Percentiles rank a stretch among this genome's conserved stretches.
phyloP scores from a whole-genome alignment of 1,140 invertebrate species.

The Oryzaephilus surinamensis region DNA sequence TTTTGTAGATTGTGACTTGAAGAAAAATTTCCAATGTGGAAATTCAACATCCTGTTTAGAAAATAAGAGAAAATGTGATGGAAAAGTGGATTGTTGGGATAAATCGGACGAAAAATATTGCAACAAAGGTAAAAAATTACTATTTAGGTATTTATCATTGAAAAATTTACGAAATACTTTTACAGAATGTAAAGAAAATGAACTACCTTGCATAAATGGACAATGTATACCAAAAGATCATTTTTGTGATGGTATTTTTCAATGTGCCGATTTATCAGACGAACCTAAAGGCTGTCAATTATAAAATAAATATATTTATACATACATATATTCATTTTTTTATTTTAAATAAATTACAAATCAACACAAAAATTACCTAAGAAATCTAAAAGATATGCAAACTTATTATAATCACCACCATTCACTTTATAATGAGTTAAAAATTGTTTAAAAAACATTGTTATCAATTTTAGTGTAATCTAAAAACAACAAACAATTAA shows the following conservation, averaged over 20 bases:
- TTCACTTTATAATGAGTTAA: no score
- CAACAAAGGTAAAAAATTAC: conserved; percentile 43
- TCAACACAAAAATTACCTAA: no score
- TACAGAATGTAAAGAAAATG: conserved; percentile 27
- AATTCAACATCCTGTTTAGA: conserved; percentile 65
- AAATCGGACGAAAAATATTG: conserved; percentile 69
- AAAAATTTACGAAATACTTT: conserved; percentile 3
- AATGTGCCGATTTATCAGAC: conserved; percentile 55
- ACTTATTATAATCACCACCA: no score
- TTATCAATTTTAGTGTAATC: no score
- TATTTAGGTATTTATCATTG: no score
- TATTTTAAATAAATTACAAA: no score
- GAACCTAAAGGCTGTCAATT: conserved; percentile 49
- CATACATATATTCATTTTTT: no score
- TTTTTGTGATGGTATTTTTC: conserved; percentile 52
- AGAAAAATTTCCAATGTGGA: conserved; percentile 64
- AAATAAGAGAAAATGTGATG: conserved; percentile 56
- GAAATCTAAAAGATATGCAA: no score
- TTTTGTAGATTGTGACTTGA: conserved; percentile 54
- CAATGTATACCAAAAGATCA: conserved; percentile 47
- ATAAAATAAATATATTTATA: conserved; percentile 6
- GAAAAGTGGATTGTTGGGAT: conserved; percentile 69
- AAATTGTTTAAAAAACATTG: no score
- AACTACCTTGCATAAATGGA: conserved; percentile 50
- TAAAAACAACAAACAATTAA: no score